Evolutionary conservation across 1,140 invertebrate genomes (phyloP).

Genomic region (Diabrotica undecimpunctata): DNA sequence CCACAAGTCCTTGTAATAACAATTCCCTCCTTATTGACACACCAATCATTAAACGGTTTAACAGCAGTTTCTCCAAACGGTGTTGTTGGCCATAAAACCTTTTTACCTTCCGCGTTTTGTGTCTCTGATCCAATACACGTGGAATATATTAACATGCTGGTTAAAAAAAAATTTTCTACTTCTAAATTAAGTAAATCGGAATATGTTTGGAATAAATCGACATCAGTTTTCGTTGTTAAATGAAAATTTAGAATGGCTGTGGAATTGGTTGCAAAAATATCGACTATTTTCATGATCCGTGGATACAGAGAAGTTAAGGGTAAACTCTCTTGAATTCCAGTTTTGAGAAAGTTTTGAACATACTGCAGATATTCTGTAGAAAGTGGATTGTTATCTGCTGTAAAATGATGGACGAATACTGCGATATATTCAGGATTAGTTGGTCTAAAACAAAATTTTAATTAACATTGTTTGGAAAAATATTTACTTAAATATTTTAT

Average conservation of each 20-base stretch:
- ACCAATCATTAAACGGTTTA: slow-evolving; percentile 20
- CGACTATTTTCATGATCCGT: slow-evolving; percentile 27
- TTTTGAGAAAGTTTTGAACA: slow-evolving; percentile 21
- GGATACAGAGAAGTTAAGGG: slow-evolving; percentile 10
- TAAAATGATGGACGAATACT: slow-evolving; percentile 5
- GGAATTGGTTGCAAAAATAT: slow-evolving; percentile 18
- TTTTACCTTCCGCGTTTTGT: neutral
- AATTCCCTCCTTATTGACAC: slow-evolving; percentile 15
- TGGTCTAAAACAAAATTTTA: neutral
- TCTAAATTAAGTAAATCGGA: neutral
- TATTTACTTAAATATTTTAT: too few species aligned
- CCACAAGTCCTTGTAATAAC: slow-evolving; percentile 21
- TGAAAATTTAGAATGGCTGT: slow-evolving; percentile 25
- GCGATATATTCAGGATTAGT: slow-evolving; percentile 22
- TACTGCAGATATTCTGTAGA: slow-evolving; percentile 17
- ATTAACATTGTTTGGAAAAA: neutral
- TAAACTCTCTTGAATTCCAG: slow-evolving; percentile 4
- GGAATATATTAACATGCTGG: neutral
- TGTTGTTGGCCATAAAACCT: slow-evolving; percentile 3
- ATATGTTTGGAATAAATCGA: neutral
- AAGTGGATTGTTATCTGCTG: slow-evolving; percentile 19
- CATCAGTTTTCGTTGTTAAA: slow-evolving; percentile 16
- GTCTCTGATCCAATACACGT: slow-evolving; percentile 1
- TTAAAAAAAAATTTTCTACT: neutral
- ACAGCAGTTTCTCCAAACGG: slow-evolving; percentile 10